Base-by-base conservation (phyloP, 2,888 invertebrate genomes). In the Pandemis corylana region DNA sequence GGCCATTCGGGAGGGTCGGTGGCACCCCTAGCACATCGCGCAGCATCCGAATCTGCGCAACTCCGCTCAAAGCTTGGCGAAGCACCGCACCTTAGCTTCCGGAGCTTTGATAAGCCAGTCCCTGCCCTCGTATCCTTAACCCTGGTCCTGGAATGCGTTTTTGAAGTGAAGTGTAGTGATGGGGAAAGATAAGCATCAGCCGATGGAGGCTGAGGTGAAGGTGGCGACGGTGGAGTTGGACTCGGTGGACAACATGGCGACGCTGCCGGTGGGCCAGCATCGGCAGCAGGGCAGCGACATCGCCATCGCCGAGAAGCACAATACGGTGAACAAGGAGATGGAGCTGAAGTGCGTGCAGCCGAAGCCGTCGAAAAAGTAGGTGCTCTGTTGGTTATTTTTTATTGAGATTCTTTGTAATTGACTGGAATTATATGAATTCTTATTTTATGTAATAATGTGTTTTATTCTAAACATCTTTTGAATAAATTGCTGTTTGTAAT, bases 211-310 rank as follows among this genome's bases (percentile, higher is more conserved):
- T 88, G 97, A 98, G 94, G 97, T 97, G 92, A 98, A 97, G 95
- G 97, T 98, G 91, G 97, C 98, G 82, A 98, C 98, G 76, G 98
- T 98, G 84, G 97, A 98, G 92, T 96, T 97, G 85, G 98, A 98
- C 93, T 95, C 97, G 80, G 96, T 97, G 83, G 97, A 97, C 95
- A 97, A 98, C 89, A 97, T 97, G 96, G 98, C 97, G 90, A 98
- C 98, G 62, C 95, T 98, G 90, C 98, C 97, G 82, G 97, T 97
- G 76, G 97, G 97, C 78, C 96, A 97, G 86, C 96, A 96, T 87
- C 96, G 95, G 83, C 96, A 95, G 84, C 95, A 95, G 82, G 96
- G 96, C 80, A 96, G 96, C 83, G 97, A 96, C 87, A 95, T 95
- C 85, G 96, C 96, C 80, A 96, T 96, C 82, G 97, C 97, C 73